Conservation (phyloP, 2,113 vertebrate genomes). For the Lanius ludovicianus region DNA sequence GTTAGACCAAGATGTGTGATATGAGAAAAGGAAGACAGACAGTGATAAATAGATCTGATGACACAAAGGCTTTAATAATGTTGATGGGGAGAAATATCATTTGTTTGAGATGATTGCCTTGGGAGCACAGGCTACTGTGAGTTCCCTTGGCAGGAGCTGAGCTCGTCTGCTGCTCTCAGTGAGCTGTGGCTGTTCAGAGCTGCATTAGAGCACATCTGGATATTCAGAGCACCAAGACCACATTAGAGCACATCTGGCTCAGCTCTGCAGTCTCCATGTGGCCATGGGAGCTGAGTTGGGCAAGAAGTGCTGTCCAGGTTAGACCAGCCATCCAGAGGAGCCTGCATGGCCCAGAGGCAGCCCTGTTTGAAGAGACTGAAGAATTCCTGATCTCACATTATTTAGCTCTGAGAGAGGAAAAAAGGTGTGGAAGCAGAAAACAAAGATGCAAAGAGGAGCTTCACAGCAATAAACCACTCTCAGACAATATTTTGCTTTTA, state of each 20-base stretch:
- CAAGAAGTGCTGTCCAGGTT: background rate
- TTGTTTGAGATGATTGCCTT: constrained; percentile 6
- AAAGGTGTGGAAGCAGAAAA: background rate
- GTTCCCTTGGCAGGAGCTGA: background rate
- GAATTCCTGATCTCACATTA: background rate
- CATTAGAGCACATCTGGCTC: background rate
- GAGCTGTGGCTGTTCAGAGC: background rate
- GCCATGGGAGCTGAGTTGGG: background rate
- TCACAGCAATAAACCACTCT: background rate
- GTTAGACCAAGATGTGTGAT: constrained; percentile 4
- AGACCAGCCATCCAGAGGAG: background rate
- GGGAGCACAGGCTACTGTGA: background rate
- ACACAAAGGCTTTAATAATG: constrained; percentile 30
- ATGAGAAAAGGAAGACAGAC: constrained; percentile 5
- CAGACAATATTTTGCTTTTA: background rate
- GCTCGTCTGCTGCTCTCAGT: background rate
- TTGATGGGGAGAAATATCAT: constrained; percentile 20
- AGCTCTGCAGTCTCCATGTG: background rate
- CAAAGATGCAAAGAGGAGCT: background rate
- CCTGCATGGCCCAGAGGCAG: accelerated
- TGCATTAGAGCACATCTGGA: background rate
- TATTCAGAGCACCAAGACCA: too few species aligned
- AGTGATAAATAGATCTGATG: constrained; percentile 37
- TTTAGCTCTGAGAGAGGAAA: background rate
- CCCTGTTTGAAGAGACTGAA: background rate